Base-by-base conservation (phyloP, 2,113 vertebrate genomes). In the Megaceryle maxima region DNA sequence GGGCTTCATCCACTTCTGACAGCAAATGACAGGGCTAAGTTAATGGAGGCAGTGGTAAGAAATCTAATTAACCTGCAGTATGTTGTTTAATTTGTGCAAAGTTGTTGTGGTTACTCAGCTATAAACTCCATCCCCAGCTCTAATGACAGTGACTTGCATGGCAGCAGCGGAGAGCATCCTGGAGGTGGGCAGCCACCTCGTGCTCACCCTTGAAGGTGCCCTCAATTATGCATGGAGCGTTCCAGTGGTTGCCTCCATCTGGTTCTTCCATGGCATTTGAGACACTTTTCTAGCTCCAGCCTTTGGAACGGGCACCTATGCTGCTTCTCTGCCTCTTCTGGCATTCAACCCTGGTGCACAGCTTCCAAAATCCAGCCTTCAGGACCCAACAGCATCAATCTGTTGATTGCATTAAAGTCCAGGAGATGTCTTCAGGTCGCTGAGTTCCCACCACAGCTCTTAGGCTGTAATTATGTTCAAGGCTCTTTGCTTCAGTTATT, bases 21-120 rank as follows among this genome's bases (percentile, higher is more conserved):
- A 80, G 83, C 68, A 76, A 72, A 53, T 7, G 16, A 81, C 82
- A 83, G 83, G 62, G 48, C 75, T 73, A 67, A 83, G 78, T 83
- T 94, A 92, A 95, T 89, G 92, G 74, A 74, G 69, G 83, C 82
- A 87, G 94, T 0, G 1, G 82, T 83, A 79, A 91, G 69, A 94
- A 96, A 96, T 96, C 88, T 92, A 91, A 97, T 97, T 97, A 97
- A 96, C 97, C 93, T 83, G 37, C 60, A 87, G 93, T 69, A 80
- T 48, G 80, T 83, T 92, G 86, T 91, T 94, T 96, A 93, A 97
- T 97, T 94, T 97, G 90, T 87, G 84, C 76, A 59, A 94, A 96
- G 92, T 91, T 87, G 92, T 96, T 94, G 92, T 94, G 92, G 82
- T 91, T 95, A 94, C 87, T 96, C 93, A 79, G n/a, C 97, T 97